These are phyloP conservation scores for Ataeniobius toweri DNA, from an alignment of 2,797 vertebrate species.

Conservation along the genomic window DNA sequence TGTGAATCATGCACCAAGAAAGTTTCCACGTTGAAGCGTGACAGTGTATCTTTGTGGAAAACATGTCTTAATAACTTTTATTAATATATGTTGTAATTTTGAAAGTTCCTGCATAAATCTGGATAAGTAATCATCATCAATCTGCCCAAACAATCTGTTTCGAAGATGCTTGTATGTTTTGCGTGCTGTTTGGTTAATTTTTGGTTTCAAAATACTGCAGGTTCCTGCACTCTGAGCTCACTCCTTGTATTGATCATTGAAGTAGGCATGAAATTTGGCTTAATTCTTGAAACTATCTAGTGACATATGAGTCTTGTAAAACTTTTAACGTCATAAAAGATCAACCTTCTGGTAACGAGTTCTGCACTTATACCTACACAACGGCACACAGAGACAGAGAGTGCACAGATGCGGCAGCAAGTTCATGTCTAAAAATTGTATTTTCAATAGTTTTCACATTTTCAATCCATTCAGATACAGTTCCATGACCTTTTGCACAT, in stretches of 20 bases:
- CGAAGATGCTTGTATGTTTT: background rate
- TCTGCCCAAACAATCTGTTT: background rate
- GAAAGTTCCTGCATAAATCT: background rate
- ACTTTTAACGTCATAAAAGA: too few relatives aligned
- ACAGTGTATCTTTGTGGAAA: too few relatives aligned
- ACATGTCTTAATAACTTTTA: background rate
- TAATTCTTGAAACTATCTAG: background rate
- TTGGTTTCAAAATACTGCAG: background rate
- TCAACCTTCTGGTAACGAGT: background rate
- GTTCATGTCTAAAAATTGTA: too few relatives aligned
- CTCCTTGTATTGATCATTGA: background rate
- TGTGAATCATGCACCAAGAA: too few relatives aligned
- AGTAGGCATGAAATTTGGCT: background rate
- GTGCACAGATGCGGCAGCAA: too few relatives aligned
- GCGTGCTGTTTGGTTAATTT: background rate
- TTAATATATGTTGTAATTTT: background rate
- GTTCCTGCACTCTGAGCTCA: background rate
- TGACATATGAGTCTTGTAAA: background rate
- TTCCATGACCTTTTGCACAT: too few relatives aligned
- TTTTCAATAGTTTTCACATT: too few relatives aligned
- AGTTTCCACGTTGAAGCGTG: too few relatives aligned
- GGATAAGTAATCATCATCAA: background rate
- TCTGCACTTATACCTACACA: background rate
- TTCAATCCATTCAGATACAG: too few relatives aligned
- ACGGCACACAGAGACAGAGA: background rate